phyloP scores from a whole-genome alignment of 2,888 invertebrate genomes.

The Rhagium mordax region DNA sequence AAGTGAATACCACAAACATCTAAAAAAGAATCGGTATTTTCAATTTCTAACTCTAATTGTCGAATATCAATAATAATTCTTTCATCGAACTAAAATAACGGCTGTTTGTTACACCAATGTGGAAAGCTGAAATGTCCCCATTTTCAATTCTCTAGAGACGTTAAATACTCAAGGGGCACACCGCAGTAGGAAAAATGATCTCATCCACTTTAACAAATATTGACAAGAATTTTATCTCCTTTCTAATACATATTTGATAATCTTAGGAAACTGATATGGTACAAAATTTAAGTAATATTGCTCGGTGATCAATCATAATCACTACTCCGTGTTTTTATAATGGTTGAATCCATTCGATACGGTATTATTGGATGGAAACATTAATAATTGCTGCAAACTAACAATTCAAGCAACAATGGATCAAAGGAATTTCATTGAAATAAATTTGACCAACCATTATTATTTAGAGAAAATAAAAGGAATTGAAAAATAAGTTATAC shows the following conservation, averaged over 20 bases:
- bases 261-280: constrained; percentile 8
- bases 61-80: background rate
- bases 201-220: constrained; percentile 13
- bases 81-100: background rate
- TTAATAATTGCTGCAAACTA: background rate
- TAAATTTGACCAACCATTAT: background rate
- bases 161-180: background rate
- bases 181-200: background rate
- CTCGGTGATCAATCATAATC: constrained; percentile 6
- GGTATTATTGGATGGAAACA: background rate
- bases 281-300: background rate
- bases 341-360: background rate
- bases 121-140: background rate
- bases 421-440: background rate
- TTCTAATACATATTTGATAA: constrained; percentile 17
- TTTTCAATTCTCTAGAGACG: background rate
- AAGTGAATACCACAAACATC: too few relatives aligned
- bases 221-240: constrained; percentile 10
- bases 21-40: too few relatives aligned
- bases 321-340: constrained; percentile 13
- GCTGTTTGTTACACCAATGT: background rate
- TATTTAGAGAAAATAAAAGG: background rate
- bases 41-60: background rate
- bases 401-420: background rate
- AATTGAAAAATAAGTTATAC: background rate